Base-by-base conservation (phyloP, 2,888 invertebrate species). In the Heliconius ismenius region DNA sequence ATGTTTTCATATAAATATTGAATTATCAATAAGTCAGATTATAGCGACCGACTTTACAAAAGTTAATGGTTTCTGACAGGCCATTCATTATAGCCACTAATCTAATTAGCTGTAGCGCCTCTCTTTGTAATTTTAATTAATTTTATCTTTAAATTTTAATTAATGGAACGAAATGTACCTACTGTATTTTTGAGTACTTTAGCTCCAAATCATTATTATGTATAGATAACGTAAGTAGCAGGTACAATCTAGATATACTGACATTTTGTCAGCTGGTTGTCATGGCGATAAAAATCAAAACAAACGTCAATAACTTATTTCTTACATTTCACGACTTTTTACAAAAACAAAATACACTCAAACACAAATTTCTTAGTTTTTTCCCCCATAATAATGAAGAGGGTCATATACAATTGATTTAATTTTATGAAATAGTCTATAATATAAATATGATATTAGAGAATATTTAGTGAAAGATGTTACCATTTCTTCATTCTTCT, bases 261-360 rank as follows among this genome's bases (percentile, higher is more conserved):
- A n/a, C 13, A 24, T 65, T n/a, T 65, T 32, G 28, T 24, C 24
- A 67, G 24, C 11, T 36, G 74, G 74, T 74, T 43, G 78, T 69
- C 78, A 76, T 76, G 68, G 64, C 36, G 60, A 78, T 74, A 36
- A 43, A 26, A 26, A 28, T 68, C 78, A 76, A 74, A 79, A 79
- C 79, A 79, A 67, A 68, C 67, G 36, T 49, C 65, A 36, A 76
- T 67, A 43, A 58, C 21, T 49, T 21, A 74, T 74, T 65, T 75
- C 39, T 68, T 77, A 68, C 43, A 18, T 54, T 32, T 64, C 26
- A 39, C 18, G 15, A 75, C 18, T 43, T 36, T 10, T 36, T 13
- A 43, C 32, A 32, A 21, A 74, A 60, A n/a, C 21, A n/a, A 54
- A 18, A 6, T 18, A 21, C n/a, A 6, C 9, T 58, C 9, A 21